Evolutionary conservation across 2,797 vertebrate genomes (phyloP).

Genomic region (Hoplostethus mediterraneus): DNA sequence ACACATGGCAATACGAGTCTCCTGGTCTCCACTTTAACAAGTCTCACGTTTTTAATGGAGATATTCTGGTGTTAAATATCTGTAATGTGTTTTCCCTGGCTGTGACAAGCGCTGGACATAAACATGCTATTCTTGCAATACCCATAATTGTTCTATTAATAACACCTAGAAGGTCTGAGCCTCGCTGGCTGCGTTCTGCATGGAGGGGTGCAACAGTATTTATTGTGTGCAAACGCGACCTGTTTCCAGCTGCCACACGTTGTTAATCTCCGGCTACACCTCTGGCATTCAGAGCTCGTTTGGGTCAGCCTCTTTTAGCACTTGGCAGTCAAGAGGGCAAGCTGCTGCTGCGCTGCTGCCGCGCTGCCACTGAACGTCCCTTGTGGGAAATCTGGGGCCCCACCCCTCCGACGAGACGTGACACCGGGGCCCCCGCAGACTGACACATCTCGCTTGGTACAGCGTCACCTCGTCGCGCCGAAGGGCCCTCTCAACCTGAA

Average conservation of each 20-base stretch:
- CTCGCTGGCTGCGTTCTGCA: conserved; percentile 32
- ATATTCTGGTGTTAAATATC: conserved; percentile 73
- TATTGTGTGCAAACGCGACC: conserved; percentile 68
- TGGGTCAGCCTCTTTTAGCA: conserved; percentile 41
- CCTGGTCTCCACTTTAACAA: conserved; percentile 65
- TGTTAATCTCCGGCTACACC: conserved; percentile 74
- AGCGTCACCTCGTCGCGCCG: neutral
- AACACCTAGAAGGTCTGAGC: conserved; percentile 57
- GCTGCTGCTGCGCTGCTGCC: conserved; percentile 2
- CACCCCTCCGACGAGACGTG: conserved; percentile 40
- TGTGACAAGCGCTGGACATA: conserved; percentile 60
- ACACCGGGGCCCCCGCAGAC: neutral
- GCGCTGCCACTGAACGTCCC: conserved; percentile 48
- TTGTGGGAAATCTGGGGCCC: conserved; percentile 37
- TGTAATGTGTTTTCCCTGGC: conserved; percentile 71
- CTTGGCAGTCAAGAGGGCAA: conserved; percentile 59
- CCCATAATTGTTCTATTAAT: conserved; percentile 76
- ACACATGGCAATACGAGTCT: conserved; percentile 56
- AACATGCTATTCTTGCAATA: conserved; percentile 68
- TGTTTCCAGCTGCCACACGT: conserved; percentile 68
- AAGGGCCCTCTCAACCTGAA: no score
- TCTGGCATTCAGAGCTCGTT: conserved; percentile 59
- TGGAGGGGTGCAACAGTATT: conserved; percentile 59
- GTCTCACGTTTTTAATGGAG: conserved; percentile 66
- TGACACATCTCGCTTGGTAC: conserved; percentile 1